Conservation (phyloP, 2,888 invertebrate species). For the Orthosia gothica region DNA sequence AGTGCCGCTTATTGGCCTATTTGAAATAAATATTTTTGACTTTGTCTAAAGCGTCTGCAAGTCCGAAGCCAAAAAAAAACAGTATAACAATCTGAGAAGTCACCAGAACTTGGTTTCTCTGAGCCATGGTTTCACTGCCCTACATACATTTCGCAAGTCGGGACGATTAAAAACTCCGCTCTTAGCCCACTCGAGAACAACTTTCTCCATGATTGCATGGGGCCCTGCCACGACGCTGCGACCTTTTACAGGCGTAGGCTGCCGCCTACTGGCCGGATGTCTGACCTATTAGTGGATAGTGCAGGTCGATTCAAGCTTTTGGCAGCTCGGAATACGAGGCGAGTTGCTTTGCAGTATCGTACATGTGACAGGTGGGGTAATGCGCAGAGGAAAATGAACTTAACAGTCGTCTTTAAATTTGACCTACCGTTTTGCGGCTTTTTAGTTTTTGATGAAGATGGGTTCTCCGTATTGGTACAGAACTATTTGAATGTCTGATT, state of each 20-base stretch:
- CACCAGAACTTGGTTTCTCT: background rate
- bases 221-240: constrained; percentile 59
- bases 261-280: constrained; percentile 55
- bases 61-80: too few relatives aligned
- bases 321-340: too few relatives aligned
- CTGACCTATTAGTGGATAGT: constrained; percentile 28
- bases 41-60: too few relatives aligned
- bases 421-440: background rate
- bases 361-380: too few relatives aligned
- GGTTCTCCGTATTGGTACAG: background rate
- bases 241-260: constrained; percentile 52
- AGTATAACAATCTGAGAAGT: too few relatives aligned
- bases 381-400: too few relatives aligned
- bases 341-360: too few relatives aligned
- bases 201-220: constrained; percentile 60
- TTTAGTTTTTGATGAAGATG: background rate
- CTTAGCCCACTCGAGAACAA: constrained; percentile 48
- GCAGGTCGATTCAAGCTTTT: too few relatives aligned
- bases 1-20: too few relatives aligned
- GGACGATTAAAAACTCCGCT: constrained; percentile 28
- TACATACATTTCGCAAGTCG: constrained; percentile 40
- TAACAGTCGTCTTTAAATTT: too few relatives aligned
- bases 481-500: background rate
- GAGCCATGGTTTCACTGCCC: background rate
- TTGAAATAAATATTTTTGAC: too few relatives aligned